Evolutionary conservation across 2,797 vertebrate species (phyloP), one percentile per base, ranked within the genome.

Genomic region (Pseudochromis fuscus): DNA sequence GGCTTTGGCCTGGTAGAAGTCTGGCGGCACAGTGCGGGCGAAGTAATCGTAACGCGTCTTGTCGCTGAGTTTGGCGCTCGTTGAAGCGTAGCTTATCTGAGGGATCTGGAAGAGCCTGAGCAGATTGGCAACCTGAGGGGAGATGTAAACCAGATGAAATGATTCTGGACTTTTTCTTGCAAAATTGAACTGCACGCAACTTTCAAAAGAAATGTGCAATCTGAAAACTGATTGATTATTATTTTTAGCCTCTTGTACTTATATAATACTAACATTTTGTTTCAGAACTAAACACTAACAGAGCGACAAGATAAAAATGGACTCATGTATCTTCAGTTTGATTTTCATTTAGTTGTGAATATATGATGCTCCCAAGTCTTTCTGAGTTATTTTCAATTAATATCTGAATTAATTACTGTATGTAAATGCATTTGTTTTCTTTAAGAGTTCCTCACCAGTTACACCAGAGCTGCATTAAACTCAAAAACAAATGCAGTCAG

Each of bases 1-100:
- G 63, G 98, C 98, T 86, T 99, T 99, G 0, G 98, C 98, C 84
- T 99, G 98, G 87, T 99, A 99, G 91, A 99, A 99, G 88, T 99
- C 98, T 0, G 98, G 98, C 0, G 98, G 98, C 73, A 99, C 98
- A 0, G 98, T 99, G 71, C 98, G 94, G 1, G 98, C 98, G 0
- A 99, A 99, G 79, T 98, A 99, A 83, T 99, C 98, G 0, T 99
- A 99, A 68, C 98, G 96, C 0, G 96, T 96, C 86, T 99, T 99
- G 88, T 99, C 98, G 0, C 98, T 99, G 79, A 99, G 95, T 81
- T 99, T 99, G 87, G 98, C 98, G 4, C 97, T 99, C 76, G 98
- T 99, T 42, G 98, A 99, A 21, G 98, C 98, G 0, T 99, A 99
- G 91, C 98, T 99, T 78, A 99, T 99, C 92, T 99, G 98, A 65